phyloP scores from a whole-genome alignment of 2,888 invertebrate genomes.

The Noctua fimbriata region DNA sequence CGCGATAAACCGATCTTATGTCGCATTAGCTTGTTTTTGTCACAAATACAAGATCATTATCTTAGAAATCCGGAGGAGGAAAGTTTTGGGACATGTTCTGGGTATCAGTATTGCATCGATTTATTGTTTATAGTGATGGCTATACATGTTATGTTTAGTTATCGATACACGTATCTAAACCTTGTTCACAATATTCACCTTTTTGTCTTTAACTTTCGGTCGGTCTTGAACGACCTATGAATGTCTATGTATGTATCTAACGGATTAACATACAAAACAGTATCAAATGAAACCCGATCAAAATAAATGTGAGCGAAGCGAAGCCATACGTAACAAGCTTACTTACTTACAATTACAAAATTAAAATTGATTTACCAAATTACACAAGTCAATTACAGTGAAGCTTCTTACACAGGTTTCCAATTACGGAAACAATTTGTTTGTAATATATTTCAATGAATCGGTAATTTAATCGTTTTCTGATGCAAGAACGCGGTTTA shows the following conservation, averaged over 20 bases:
- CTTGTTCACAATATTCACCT: not conserved
- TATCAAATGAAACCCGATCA: constrained; percentile 13
- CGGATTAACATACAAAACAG: not conserved
- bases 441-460: constrained; percentile 30
- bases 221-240: not conserved
- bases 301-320: constrained; percentile 21
- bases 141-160: not conserved
- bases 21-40: constrained; percentile 76
- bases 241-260: not conserved
- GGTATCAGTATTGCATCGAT: constrained; percentile 14
- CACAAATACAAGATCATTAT: constrained; percentile 61
- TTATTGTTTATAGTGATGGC: constrained; percentile 12
- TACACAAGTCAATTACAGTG: constrained; percentile 39
- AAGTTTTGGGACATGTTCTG: constrained; percentile 15
- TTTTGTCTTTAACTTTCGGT: not conserved
- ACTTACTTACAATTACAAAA: constrained; percentile 21
- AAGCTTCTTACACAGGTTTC: constrained; percentile 32
- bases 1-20: constrained; percentile 70
- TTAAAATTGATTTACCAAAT: constrained; percentile 44
- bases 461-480: constrained; percentile 26
- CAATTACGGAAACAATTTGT: constrained; percentile 47
- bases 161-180: not conserved
- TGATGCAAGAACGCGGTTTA: not conserved
- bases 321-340: constrained; percentile 26
- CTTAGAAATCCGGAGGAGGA: constrained; percentile 33